Evolutionary conservation across 2,888 invertebrate species (phyloP), one percentile per base, ranked within the genome.

Genomic region (Tenthredo notha): DNA sequence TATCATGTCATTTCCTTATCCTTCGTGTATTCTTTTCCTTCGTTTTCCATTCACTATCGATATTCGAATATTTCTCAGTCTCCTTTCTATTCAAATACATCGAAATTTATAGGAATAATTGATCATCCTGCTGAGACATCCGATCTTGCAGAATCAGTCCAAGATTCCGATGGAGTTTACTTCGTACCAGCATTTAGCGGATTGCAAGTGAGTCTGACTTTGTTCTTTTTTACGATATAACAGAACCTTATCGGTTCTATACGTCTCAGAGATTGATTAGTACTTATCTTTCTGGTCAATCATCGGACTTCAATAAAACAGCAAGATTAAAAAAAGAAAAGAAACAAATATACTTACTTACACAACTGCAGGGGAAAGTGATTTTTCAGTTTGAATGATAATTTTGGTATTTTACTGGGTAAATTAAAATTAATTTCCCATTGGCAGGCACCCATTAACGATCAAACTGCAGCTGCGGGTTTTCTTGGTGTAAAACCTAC

Each of bases 141-240:
- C 0, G 94, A 94, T 6, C 94, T 98, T 86, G 98, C 98, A 0
- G 93, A 93, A 80, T 96, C 96, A 0, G 96, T 97, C 0, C 91
- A 95, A 0, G 95, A 97, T 91, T 95, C 96, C 1, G 96, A 96
- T 90, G 98, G 97, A 6, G 96, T 98, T 2, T 98, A 95, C 92
- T 98, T 98, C 92, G 95, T 98, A 88, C 98, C 98, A 1, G 98
- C 98, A 0, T 98, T 98, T 90, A 97, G 97, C 93, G 98, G 98
- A 54, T 94, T 98, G 84, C 97, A 98, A 92, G 98, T 98, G 94
- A 94, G 92, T 89, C 86, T 85, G 37, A 18, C 18, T 18, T 67
- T 18, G 12, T 29, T 67, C 10, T 75, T 25, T 18, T 37, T 29
- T n/a, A 54, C 7, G 54, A 54, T 54, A n/a, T n/a, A 40, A 43